Evolutionary conservation across 2,797 vertebrate genomes (phyloP).

Genomic region (Esox lucius): DNA sequence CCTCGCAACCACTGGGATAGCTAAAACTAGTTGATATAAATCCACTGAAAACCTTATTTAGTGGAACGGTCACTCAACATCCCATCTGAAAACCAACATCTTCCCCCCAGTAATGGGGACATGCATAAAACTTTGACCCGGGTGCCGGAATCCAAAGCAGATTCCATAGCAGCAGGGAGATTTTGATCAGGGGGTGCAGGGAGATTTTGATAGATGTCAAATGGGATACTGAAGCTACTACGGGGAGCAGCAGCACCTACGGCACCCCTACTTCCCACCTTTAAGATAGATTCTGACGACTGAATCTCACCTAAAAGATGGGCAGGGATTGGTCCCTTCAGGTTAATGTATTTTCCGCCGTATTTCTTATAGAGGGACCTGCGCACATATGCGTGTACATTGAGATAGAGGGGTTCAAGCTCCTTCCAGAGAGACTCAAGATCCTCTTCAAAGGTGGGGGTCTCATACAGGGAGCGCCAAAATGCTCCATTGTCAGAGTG

Average conservation of each 20-base stretch:
- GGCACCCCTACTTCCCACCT: too few species aligned
- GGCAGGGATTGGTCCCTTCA: constrained; percentile 93
- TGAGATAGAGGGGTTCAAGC: constrained; percentile 90
- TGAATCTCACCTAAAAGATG: constrained; percentile 86
- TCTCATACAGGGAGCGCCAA: constrained; percentile 93
- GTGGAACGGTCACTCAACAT: constrained; percentile 62
- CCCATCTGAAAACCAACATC: constrained; percentile 56
- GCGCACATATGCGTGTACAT: constrained; percentile 91
- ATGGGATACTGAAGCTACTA: too few species aligned
- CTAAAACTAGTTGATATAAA: constrained; percentile 46
- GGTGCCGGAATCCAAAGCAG: constrained; percentile 30
- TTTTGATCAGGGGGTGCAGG: too few species aligned
- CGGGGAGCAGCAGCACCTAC: too few species aligned
- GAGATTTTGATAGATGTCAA: too few species aligned
- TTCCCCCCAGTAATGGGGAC: constrained; percentile 42
- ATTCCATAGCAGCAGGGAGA: constrained; percentile 25
- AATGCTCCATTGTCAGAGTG: constrained; percentile 86
- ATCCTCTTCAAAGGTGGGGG: constrained; percentile 85
- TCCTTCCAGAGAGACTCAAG: constrained; percentile 87
- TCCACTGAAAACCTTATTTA: constrained; percentile 40
- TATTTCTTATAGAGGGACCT: constrained; percentile 86
- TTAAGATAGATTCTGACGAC: neutral
- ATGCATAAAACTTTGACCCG: constrained; percentile 8
- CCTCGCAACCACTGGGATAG: constrained; percentile 19
- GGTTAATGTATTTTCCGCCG: constrained; percentile 78